These are phyloP conservation scores for Tapirus indicus DNA, from an alignment of 2,797 vertebrate genomes.

Conservation along the genomic window DNA sequence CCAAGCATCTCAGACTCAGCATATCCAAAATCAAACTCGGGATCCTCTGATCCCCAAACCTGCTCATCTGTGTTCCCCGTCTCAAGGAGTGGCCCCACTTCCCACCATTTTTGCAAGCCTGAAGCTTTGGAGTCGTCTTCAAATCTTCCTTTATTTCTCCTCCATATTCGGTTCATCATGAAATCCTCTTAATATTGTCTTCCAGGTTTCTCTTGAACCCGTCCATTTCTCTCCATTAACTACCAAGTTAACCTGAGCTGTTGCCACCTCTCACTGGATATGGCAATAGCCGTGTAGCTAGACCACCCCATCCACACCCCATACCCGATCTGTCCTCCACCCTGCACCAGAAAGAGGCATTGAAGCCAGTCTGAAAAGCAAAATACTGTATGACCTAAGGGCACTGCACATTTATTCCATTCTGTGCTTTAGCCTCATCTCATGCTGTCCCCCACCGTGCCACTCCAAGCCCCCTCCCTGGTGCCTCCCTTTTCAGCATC, in stretches of 20 bases:
- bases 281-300: not conserved
- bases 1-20: not conserved
- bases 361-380: not conserved
- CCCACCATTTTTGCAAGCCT: no score
- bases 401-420: not conserved
- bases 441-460: fast-evolving
- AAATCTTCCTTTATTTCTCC: not conserved
- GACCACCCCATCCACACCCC: not conserved
- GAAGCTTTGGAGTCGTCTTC: not conserved
- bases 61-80: not conserved
- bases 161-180: not conserved
- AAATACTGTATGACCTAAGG: not conserved
- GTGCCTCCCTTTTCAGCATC: not conserved
- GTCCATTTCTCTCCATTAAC: not conserved
- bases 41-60: not conserved
- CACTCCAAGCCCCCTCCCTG: not conserved
- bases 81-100: not conserved
- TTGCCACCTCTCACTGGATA: not conserved
- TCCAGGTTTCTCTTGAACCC: not conserved
- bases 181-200: not conserved
- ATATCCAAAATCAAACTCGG: not conserved
- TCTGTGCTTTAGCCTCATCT: not conserved
- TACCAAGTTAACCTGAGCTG: fast-evolving
- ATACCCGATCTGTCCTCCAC: not conserved
- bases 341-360: not conserved